These are phyloP conservation scores for Drosophila lini DNA, from an alignment of 1,140 invertebrate species.

Conservation along the genomic window DNA sequence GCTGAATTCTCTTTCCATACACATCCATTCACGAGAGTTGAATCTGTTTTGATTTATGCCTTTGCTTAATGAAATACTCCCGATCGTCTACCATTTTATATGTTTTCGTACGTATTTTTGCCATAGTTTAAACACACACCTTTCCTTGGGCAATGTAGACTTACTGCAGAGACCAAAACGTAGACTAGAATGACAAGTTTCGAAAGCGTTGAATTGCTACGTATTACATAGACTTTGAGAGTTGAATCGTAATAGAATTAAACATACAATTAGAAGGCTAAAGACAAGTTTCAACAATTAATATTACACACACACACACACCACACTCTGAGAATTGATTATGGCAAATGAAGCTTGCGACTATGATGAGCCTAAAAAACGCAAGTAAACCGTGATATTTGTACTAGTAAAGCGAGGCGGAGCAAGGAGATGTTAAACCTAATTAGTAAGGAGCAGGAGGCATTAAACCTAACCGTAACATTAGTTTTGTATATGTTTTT, in stretches of 20 bases:
- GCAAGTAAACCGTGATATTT: slow-evolving; percentile 80
- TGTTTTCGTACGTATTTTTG: slow-evolving; percentile 6
- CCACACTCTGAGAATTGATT: slow-evolving; percentile 41
- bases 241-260: slow-evolving; percentile 27
- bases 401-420: slow-evolving; percentile 73
- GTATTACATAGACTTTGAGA: slow-evolving; percentile 41
- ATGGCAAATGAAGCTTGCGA: slow-evolving; percentile 54
- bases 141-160: slow-evolving; percentile 42
- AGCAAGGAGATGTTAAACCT: slow-evolving; percentile 42
- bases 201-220: slow-evolving; percentile 25
- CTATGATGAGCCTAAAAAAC: slow-evolving; percentile 52
- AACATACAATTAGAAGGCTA: slow-evolving; percentile 24
- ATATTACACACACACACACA: slow-evolving; percentile 1
- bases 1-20: slow-evolving; percentile 45
- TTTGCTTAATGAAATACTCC: slow-evolving; percentile 46
- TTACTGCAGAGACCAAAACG: slow-evolving; percentile 56
- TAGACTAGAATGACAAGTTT: slow-evolving; percentile 30
- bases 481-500: slow-evolving; percentile 82
- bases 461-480: slow-evolving; percentile 64
- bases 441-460: slow-evolving; percentile 26
- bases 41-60: slow-evolving; percentile 2
- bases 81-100: slow-evolving; percentile 29
- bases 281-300: slow-evolving; percentile 37
- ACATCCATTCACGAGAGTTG: slow-evolving; percentile 25
- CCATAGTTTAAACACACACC: slow-evolving; percentile 4